Percentiles rank a stretch among this genome's conserved stretches.
phyloP scores from a whole-genome alignment of 2,113 vertebrate genomes.

The Macquaria ambigua region DNA sequence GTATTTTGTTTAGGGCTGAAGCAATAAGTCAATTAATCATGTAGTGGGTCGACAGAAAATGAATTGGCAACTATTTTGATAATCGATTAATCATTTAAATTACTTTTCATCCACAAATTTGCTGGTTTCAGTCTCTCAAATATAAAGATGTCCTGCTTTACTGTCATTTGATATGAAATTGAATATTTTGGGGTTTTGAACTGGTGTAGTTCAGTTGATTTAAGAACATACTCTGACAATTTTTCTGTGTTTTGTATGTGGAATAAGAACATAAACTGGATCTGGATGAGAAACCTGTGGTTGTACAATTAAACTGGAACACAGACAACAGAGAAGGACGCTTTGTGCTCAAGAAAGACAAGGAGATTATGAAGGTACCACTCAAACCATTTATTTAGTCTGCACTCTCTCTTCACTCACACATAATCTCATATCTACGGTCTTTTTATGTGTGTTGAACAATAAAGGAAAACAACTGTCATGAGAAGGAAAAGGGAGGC shows the following conservation, averaged over 20 bases:
- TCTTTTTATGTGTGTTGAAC: neutral
- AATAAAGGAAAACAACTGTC: slow-evolving; percentile 88
- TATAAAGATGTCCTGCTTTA: neutral
- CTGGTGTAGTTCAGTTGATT: neutral
- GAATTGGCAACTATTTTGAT: neutral
- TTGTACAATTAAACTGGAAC: slow-evolving; percentile 95
- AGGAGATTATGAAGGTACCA: slow-evolving; percentile 86
- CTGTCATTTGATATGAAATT: neutral
- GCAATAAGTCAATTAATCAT: neutral
- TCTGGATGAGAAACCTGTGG: slow-evolving; percentile 90
- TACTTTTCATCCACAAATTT: neutral
- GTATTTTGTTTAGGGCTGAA: neutral
- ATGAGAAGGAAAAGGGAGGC: slow-evolving; percentile 90
- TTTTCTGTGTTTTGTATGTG: slow-evolving; percentile 59
- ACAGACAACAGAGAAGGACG: slow-evolving; percentile 91
- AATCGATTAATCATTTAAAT: neutral
- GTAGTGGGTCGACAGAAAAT: neutral
- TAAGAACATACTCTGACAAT: neutral
- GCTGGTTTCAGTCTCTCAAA: neutral
- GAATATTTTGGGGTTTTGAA: too few relatives aligned
- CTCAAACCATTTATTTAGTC: neutral
- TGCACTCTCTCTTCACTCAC: neutral
- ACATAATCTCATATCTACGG: neutral
- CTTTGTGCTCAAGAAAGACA: slow-evolving; percentile 93
- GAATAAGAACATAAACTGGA: slow-evolving; percentile 91